These are phyloP conservation scores for Drosophila demipolita DNA, from an alignment of 2,888 invertebrate genomes.

Conservation along the genomic window DNA sequence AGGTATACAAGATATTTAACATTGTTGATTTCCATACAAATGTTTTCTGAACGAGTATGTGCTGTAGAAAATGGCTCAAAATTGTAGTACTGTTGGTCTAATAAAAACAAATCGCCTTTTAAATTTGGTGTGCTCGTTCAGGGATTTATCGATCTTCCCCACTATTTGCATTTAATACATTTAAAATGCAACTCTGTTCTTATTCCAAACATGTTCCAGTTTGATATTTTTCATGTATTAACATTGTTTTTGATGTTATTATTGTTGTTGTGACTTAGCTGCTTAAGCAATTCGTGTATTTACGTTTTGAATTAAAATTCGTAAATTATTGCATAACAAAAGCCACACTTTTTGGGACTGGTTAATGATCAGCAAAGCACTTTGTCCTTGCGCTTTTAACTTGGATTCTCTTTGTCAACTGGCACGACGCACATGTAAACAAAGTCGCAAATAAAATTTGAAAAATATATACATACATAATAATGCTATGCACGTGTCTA, in stretches of 20 bases:
- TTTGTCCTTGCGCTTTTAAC: conserved; percentile 30
- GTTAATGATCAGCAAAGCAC: conserved; percentile 33
- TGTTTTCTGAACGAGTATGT: background rate
- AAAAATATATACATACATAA: conserved; percentile 1
- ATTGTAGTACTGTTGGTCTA: background rate
- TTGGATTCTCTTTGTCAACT: conserved; percentile 43
- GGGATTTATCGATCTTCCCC: conserved; percentile 8
- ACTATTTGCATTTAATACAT: background rate
- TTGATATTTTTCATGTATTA: background rate
- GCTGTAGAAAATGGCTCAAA: background rate
- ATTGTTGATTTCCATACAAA: background rate
- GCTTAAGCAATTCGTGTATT: conserved; percentile 49
- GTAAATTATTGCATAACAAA: conserved; percentile 45
- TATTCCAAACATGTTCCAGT: background rate
- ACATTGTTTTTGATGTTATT: conserved; percentile 13
- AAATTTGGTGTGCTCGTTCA: background rate
- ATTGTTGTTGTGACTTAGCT: conserved; percentile 45
- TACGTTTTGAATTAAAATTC: conserved; percentile 63
- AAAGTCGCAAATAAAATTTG: conserved; percentile 29
- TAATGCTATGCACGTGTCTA: conserved; percentile 8
- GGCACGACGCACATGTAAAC: conserved; percentile 49
- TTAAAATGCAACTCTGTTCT: conserved; percentile 11
- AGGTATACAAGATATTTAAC: conserved; percentile 13
- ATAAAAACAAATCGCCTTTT: background rate
- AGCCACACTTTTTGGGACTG: conserved; percentile 31